Percentiles rank a stretch among this genome's conserved stretches.
phyloP scores from a whole-genome alignment of 1,140 invertebrate genomes.

The Campodea augens region DNA sequence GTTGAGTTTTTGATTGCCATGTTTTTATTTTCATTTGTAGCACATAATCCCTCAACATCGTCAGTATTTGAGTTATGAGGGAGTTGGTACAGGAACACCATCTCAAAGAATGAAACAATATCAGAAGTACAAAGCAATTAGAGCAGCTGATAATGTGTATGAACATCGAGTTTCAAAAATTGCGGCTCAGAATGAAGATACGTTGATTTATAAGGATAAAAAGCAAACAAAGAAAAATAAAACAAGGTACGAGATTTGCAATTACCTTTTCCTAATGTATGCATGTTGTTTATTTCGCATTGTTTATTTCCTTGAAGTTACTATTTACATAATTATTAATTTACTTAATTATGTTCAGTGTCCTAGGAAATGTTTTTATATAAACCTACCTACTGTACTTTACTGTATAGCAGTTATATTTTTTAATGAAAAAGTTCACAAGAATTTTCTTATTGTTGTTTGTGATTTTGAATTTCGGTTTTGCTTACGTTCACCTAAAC shows the following conservation, averaged over 20 bases:
- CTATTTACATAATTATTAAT: slow-evolving; percentile 1
- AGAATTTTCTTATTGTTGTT: too few relatives aligned
- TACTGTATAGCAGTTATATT: not conserved
- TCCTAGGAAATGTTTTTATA: slow-evolving; percentile 6
- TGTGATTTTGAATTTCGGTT: too few relatives aligned
- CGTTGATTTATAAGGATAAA: slow-evolving; percentile 42
- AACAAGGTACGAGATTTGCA: slow-evolving; percentile 32
- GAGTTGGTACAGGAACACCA: slow-evolving; percentile 52
- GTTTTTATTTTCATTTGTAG: slow-evolving; percentile 21
- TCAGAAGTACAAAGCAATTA: slow-evolving; percentile 41
- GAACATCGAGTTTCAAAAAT: slow-evolving; percentile 50
- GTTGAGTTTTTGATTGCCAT: not conserved
- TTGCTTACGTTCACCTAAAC: too few relatives aligned
- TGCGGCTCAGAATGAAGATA: slow-evolving; percentile 33
- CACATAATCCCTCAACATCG: slow-evolving; percentile 75
- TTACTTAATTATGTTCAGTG: slow-evolving; percentile 9
- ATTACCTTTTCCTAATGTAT: not conserved
- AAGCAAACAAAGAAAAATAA: slow-evolving; percentile 42
- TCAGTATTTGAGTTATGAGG: slow-evolving; percentile 62
- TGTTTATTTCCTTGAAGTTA: not conserved
- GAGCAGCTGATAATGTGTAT: slow-evolving; percentile 51
- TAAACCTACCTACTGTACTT: not conserved
- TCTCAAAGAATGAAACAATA: slow-evolving; percentile 56
- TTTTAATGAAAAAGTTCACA: not conserved
- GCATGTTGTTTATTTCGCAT: not conserved